Percentiles rank a stretch among this genome's conserved stretches.
These are phyloP conservation scores for Panurus biarmicus DNA, from an alignment of 2,113 vertebrate species.

Conservation along the genomic window DNA sequence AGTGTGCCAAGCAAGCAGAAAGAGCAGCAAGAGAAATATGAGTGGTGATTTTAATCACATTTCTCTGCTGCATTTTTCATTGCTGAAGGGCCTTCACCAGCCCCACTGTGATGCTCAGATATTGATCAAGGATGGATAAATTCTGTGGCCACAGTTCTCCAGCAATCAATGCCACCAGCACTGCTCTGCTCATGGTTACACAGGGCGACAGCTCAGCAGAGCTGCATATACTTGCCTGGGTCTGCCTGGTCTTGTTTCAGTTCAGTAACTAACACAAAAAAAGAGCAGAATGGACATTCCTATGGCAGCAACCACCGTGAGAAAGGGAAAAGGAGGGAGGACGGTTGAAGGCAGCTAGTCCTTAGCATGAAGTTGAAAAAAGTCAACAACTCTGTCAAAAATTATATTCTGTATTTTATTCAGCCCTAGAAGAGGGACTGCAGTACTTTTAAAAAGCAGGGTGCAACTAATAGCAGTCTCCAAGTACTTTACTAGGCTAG, in stretches of 20 bases:
- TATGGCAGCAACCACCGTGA: background rate
- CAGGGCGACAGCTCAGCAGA: background rate
- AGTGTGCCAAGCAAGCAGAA: background rate
- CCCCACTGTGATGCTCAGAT: background rate
- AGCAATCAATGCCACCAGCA: background rate
- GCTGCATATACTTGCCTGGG: background rate
- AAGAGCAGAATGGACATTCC: background rate
- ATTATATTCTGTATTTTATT: background rate
- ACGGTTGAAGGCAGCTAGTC: background rate
- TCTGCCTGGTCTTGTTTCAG: background rate
- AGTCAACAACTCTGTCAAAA: background rate
- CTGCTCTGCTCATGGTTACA: background rate
- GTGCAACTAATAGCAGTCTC: background rate
- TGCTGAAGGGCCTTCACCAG: background rate
- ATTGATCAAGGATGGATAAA: background rate
- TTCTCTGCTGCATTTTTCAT: background rate
- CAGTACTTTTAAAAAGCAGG: background rate
- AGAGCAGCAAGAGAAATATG: background rate
- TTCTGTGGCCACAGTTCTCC: background rate
- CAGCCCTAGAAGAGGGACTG: background rate
- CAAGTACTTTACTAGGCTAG: background rate
- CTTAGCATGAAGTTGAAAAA: background rate
- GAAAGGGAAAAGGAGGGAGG: background rate
- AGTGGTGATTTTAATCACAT: background rate
- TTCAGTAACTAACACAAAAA: background rate